Evolutionary conservation across 2,797 vertebrate genomes (phyloP).

Genomic region (Nyctibius grandis): DNA sequence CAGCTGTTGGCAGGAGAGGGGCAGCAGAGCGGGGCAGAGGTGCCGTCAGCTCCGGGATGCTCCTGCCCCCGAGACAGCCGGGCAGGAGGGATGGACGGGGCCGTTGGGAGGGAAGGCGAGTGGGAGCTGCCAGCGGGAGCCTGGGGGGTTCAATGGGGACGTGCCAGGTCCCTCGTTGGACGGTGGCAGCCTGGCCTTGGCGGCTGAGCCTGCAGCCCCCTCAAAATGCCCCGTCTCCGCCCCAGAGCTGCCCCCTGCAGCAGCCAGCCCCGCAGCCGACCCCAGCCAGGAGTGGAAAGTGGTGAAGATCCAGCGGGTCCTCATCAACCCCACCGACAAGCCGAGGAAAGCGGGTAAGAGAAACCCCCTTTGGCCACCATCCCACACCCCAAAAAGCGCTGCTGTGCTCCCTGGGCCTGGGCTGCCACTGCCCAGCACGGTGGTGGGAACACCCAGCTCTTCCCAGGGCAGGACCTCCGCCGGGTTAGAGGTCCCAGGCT

Average conservation of each 20-base stretch:
- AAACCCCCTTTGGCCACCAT: background rate
- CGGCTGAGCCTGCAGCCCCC: fast-evolving
- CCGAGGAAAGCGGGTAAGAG: constrained; percentile 69
- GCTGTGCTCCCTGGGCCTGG: background rate
- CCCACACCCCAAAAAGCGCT: fast-evolving
- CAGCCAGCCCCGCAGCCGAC: background rate
- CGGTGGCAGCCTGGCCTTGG: background rate
- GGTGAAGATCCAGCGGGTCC: constrained; percentile 53
- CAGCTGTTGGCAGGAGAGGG: background rate
- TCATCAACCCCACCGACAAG: background rate
- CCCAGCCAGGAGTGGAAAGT: constrained; percentile 61
- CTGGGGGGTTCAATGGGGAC: background rate
- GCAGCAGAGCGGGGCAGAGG: background rate
- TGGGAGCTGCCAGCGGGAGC: background rate
- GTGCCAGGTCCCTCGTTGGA: fast-evolving
- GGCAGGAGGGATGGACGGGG: background rate
- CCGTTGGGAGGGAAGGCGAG: background rate
- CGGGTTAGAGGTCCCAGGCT: background rate
- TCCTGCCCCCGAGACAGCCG: fast-evolving
- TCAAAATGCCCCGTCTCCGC: background rate
- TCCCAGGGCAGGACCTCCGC: background rate
- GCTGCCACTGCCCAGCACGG: background rate
- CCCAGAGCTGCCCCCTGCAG: background rate
- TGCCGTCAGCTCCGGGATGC: background rate
- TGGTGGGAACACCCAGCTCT: background rate